A percentile compares a stretch with the other conserved stretches of the same genome.
phyloP scores from a whole-genome alignment of 2,113 vertebrate genomes.

The Poecilia latipinna region DNA sequence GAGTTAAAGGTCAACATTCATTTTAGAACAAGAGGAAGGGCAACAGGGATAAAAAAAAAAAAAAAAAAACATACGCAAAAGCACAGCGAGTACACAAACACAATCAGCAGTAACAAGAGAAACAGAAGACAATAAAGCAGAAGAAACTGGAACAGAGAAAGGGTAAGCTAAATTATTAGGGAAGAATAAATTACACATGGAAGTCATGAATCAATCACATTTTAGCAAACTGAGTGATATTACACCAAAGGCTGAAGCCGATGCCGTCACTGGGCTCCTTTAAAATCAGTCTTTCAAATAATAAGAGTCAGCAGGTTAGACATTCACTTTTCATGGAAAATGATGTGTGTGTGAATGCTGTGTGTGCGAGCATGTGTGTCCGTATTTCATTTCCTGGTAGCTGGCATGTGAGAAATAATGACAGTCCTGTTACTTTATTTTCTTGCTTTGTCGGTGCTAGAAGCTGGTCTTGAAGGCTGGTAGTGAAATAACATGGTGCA shows the following conservation, averaged over 20 bases:
- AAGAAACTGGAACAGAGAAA: conserved; percentile 1
- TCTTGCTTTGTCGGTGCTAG: conserved; percentile 31
- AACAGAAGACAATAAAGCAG: neutral
- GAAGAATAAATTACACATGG: conserved; percentile 42
- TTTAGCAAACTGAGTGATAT: conserved; percentile 30
- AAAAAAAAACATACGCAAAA: neutral
- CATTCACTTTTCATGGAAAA: conserved; percentile 50
- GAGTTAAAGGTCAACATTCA: neutral
- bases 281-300: conserved; percentile 60
- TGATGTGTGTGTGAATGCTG: neutral
- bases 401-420: conserved; percentile 51
- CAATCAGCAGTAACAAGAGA: neutral
- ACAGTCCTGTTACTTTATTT: conserved; percentile 37
- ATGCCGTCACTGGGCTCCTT: conserved; percentile 33
- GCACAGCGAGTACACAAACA: neutral
- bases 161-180: neutral
- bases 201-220: conserved; percentile 55
- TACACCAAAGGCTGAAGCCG: conserved; percentile 33
- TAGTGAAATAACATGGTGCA: conserved; percentile 68
- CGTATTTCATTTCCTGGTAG: conserved; percentile 48
- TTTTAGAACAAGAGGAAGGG: neutral
- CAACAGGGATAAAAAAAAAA: neutral
- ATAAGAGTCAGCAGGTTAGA: conserved; percentile 33
- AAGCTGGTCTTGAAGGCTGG: conserved; percentile 41
- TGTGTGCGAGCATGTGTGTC: neutral